Evolutionary conservation across 2,113 vertebrate genomes (phyloP).

Genomic region (Herpailurus yagouaroundi): DNA sequence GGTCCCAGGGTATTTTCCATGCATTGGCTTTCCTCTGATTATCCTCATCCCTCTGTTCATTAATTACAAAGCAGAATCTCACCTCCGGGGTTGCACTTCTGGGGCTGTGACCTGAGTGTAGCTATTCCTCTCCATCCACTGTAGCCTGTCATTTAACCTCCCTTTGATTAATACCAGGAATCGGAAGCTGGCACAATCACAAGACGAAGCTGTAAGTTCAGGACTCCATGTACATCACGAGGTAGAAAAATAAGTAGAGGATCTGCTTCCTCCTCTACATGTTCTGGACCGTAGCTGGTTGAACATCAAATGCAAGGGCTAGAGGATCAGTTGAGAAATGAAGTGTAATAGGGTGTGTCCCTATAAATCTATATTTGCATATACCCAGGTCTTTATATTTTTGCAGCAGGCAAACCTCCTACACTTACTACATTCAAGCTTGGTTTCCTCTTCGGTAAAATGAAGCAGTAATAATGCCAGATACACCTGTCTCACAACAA

Average conservation of each 20-base stretch:
- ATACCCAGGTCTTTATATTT: neutral
- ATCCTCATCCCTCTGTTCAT: neutral
- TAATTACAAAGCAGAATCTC: constrained; percentile 59
- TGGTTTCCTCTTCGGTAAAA: constrained; percentile 20
- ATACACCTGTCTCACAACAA: neutral
- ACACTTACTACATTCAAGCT: neutral
- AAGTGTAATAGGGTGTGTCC: neutral
- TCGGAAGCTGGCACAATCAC: neutral
- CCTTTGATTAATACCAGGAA: constrained; percentile 57
- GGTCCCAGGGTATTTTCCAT: neutral
- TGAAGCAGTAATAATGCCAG: neutral
- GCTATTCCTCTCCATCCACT: rapidly evolving
- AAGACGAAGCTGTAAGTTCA: constrained; percentile 68
- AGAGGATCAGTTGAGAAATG: constrained; percentile 11
- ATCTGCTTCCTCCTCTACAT: constrained; percentile 48
- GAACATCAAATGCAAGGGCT: neutral
- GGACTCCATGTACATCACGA: neutral
- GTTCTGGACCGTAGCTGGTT: constrained; percentile 51
- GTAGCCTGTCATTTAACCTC: constrained; percentile 60
- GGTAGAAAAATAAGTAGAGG: constrained; percentile 61
- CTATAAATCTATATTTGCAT: constrained; percentile 26
- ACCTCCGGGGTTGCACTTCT: constrained; percentile 61
- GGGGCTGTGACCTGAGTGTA: constrained; percentile 23
- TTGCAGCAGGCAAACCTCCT: neutral
- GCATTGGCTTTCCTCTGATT: constrained; percentile 36